Conservation (phyloP, 2,113 vertebrate species). For the Xiphophorus maculatus region DNA sequence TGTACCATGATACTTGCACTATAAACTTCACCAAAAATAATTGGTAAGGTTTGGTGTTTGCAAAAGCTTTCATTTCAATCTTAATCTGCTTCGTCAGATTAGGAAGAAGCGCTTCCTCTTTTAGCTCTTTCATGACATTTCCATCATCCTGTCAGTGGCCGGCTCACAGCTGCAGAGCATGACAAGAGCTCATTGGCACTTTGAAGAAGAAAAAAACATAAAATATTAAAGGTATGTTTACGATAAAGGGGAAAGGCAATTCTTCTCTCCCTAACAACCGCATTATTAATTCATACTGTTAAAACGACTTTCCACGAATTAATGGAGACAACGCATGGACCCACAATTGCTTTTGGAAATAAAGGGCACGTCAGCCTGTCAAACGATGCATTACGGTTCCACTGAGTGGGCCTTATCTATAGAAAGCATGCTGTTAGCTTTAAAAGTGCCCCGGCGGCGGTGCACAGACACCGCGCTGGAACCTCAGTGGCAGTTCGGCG, state of each 20-base stretch:
- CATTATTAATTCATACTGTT: constrained; percentile 88
- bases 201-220: constrained; percentile 83
- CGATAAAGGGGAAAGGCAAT: constrained; percentile 82
- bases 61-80: neutral
- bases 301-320: constrained; percentile 86
- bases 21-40: too few species aligned
- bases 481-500: constrained; percentile 50
- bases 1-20: too few species aligned
- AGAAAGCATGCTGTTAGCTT: constrained; percentile 69
- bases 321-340: constrained; percentile 79
- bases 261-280: constrained; percentile 75
- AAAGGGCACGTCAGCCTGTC: constrained; percentile 66
- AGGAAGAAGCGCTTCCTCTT: constrained; percentile 4
- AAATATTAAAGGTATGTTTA: constrained; percentile 87
- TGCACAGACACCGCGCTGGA: constrained; percentile 46
- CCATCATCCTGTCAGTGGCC: constrained; percentile 47
- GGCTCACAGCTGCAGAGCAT: constrained; percentile 44
- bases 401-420: constrained; percentile 76
- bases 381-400: constrained; percentile 74
- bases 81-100: neutral
- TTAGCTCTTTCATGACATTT: constrained; percentile 37
- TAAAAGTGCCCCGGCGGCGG: constrained; percentile 44
- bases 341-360: constrained; percentile 74
- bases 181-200: constrained; percentile 75
- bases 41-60: too few species aligned